Evolutionary conservation across 2,888 invertebrate species (phyloP), one percentile per base, ranked within the genome.

Genomic region (Patella pellucida): DNA sequence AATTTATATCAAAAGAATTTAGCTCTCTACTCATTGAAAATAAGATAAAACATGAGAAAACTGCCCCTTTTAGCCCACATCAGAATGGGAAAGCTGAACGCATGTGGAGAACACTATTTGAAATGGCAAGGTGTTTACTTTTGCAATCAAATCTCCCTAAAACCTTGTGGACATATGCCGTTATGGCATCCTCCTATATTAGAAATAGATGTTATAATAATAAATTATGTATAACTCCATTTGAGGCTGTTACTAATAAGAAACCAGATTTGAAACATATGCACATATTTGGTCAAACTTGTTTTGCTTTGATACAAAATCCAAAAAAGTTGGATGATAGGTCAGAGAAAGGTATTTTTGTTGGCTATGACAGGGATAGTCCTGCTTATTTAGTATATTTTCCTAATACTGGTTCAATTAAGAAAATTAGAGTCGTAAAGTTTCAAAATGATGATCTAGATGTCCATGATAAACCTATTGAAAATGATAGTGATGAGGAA

Each of bases 51-150:
- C 78, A 78, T 72, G 76, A 76, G 50, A 70, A 31, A n/a, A 70
- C 52, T 31, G 76, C 75, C 12, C 77, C 78, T n/a, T 74, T 71
- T 70, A 77, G 74, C 19, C 77, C 76, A 16, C 78, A 78, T 68
- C 78, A 77, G 41, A 81, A 81, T 78, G 77, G 81, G 23, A 78
- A 74, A 19, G 78, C 73, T 15, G 81, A 81, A 56, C 54, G 78
- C 23, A 31, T 67, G 4, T 77, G 81, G 81, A 41, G 78, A 14
- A 73, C 77, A 23, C n/a, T 81, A 19, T 80, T 80, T 69, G 77
- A 81, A 41, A 81, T 77, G 78, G 76, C 67, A n/a, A 72, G 78
- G 74, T 80, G 77, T 68, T 62, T 81, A 68, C 50, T 79, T 16
- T 31, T 76, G 31, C 67, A 79, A 68, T 52, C 77, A 16, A 67